Evolutionary conservation across 2,113 vertebrate species (phyloP).

Genomic region (Rhinoderma darwinii): DNA sequence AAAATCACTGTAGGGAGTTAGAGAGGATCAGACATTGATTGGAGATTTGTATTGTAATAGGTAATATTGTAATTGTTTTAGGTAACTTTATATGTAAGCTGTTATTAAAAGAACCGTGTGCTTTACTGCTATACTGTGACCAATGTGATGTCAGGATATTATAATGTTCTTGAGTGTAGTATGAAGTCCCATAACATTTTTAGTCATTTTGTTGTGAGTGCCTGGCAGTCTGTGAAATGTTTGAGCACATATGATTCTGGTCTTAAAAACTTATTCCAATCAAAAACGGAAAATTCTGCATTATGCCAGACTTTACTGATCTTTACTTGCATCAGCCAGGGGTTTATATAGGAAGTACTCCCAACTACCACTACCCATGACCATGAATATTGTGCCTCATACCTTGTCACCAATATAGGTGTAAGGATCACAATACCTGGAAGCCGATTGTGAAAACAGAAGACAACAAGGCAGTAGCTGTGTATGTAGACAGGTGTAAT

Average conservation of each 20-base stretch:
- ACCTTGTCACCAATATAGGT: no score
- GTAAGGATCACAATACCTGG: no score
- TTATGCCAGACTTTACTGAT: not conserved
- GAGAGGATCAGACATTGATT: not conserved
- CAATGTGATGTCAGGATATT: not conserved
- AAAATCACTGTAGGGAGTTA: not conserved
- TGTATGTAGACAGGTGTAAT: no score
- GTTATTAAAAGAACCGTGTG: not conserved
- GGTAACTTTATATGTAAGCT: not conserved
- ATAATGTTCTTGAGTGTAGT: not conserved
- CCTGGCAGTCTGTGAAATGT: not conserved
- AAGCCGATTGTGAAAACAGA: no score
- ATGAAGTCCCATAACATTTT: not conserved
- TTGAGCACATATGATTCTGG: not conserved
- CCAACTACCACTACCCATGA: no score
- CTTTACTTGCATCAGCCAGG: not conserved
- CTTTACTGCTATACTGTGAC: not conserved
- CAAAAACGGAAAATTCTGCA: not conserved
- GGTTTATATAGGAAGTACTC: not conserved
- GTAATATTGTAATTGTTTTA: not conserved
- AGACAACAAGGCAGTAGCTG: no score
- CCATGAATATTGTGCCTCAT: no score
- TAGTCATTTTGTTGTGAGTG: not conserved
- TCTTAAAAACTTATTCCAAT: not conserved
- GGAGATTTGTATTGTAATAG: not conserved